Percentiles rank a stretch among this genome's conserved stretches.
These are phyloP conservation scores for Leptinotarsa tumamoca DNA, from an alignment of 2,888 invertebrate genomes.

Conservation along the genomic window DNA sequence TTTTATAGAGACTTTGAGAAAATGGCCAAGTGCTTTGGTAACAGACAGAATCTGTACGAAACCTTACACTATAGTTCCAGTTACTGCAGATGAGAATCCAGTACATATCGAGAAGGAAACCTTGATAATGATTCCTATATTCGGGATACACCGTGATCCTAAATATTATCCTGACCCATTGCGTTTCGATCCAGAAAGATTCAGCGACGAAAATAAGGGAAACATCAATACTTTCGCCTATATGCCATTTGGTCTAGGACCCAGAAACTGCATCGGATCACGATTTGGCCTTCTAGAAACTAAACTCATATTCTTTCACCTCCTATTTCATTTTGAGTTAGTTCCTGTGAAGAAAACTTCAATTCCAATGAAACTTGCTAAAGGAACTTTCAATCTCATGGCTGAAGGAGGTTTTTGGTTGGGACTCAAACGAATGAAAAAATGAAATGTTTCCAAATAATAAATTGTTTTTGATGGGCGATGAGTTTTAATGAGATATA, in stretches of 20 bases:
- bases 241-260: too few species aligned
- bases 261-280: conserved; percentile 35
- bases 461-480: too few species aligned
- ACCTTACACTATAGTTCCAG: conserved; percentile 61
- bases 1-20: conserved; percentile 44
- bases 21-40: conserved; percentile 47
- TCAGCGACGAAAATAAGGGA: too few species aligned
- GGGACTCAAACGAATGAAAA: conserved; percentile 25
- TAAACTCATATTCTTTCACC: conserved; percentile 49
- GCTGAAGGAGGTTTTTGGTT: conserved; percentile 33
- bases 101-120: conserved; percentile 39
- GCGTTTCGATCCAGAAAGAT: conserved; percentile 66
- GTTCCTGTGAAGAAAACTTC: conserved; percentile 49
- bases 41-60: conserved; percentile 68
- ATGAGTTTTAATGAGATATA: too few species aligned
- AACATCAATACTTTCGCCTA: too few species aligned
- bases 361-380: conserved; percentile 40
- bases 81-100: conserved; percentile 53
- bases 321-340: conserved; percentile 57
- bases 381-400: conserved; percentile 22
- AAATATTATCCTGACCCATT: conserved; percentile 66
- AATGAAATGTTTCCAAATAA: neutral
- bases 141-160: conserved; percentile 62
- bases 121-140: conserved; percentile 60
- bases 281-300: conserved; percentile 58